Evolutionary conservation across 2,888 invertebrate genomes (phyloP).

Genomic region (Conomelus anceps): DNA sequence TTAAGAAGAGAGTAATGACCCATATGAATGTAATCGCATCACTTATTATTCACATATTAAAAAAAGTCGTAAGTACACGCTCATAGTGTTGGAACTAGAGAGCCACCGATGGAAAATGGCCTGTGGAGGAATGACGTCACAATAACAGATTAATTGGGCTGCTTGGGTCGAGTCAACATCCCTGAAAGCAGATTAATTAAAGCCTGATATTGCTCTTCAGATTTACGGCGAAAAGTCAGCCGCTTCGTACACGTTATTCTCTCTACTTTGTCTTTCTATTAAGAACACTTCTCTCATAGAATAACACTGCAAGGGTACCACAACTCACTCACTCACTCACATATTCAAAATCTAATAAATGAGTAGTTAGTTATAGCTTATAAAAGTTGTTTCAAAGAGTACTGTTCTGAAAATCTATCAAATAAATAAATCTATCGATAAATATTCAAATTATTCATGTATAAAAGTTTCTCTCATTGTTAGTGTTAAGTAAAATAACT

Average conservation of each 20-base stretch:
- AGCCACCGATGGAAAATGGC: not conserved
- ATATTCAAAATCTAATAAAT: not conserved
- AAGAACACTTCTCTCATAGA: not conserved
- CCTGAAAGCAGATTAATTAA: constrained; percentile 12
- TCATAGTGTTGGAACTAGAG: not conserved
- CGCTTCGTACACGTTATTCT: not conserved
- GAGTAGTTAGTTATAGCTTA: too few species aligned
- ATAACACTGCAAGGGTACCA: not conserved
- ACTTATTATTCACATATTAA: too few species aligned
- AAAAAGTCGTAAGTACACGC: not conserved
- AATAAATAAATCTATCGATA: too few species aligned
- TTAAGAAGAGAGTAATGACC: too few species aligned
- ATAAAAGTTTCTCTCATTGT: too few species aligned
- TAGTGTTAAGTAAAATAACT: too few species aligned
- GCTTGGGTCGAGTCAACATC: constrained; percentile 8
- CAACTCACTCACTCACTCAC: not conserved
- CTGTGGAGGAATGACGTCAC: constrained; percentile 3
- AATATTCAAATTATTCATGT: too few species aligned
- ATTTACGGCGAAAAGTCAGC: constrained; percentile 8
- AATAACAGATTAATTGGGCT: constrained; percentile 12
- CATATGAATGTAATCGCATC: too few species aligned
- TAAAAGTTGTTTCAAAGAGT: too few species aligned
- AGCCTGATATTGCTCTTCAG: constrained; percentile 11
- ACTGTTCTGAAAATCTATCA: too few species aligned
- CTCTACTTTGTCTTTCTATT: not conserved